Base-by-base conservation (phyloP, 2,113 vertebrate species). In the Sphaerodactylus townsendi region DNA sequence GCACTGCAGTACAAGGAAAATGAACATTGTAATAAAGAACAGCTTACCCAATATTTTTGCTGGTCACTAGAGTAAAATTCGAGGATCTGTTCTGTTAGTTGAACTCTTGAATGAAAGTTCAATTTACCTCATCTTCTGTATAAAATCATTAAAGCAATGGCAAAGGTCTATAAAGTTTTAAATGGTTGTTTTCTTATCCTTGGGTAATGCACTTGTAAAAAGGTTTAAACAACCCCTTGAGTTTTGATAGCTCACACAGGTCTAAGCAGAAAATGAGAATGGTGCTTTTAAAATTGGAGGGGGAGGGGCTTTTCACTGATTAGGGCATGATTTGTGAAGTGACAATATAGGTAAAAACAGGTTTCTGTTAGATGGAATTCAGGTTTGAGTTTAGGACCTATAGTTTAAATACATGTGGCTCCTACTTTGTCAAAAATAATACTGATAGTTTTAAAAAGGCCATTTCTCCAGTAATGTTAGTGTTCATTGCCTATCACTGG, bases 1-100 rank as follows among this genome's bases (percentile, higher is more conserved):
- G 88, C 92, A 92, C 9, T 90, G 83, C 44, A 89, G 69, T 91
- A 90, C 33, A 86, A 91, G 78, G 74, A 86, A 91, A 91, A 90
- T 91, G 84, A 94, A 90, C 85, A 90, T 91, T 94, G 88, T 89
- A 91, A 93, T 93, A 94, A 92, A 87, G 81, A 93, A 93, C 85
- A 92, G 74, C 85, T 84, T 91, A 88, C 46, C 79, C 81, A 92
- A 83, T 90, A 86, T 73, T 94, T 93, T 88, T 53, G 0, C 77
- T 80, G 83, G 83, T 93, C 94, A 90, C 83, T 90, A 82, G 59
- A 84, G 65, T 92, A 91, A 95, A 93, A 93, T 88, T 92, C 84
- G 70, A 82, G 41, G 2, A 93, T 81, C 37, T n/a, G 84, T 93
- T 95, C 90, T 90, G 65, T 89, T 91, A 56, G 37, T 46, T 84